phyloP scores from a whole-genome alignment of 1,140 invertebrate species.

The Paraescarpia echinospica region DNA sequence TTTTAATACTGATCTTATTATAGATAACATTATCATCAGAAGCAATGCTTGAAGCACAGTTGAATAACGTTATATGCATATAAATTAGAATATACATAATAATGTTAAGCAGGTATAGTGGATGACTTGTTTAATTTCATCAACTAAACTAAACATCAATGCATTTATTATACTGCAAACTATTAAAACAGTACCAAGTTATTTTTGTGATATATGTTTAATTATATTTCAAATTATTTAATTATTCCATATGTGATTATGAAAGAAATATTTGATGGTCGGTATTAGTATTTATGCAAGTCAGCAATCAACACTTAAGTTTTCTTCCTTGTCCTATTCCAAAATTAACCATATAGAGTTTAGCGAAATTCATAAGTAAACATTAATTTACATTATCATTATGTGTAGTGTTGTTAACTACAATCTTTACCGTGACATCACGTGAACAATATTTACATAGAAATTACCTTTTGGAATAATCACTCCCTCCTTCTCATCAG shows the following conservation, averaged over 20 bases:
- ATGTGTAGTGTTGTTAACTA: background rate
- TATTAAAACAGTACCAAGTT: background rate
- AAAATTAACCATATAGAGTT: background rate
- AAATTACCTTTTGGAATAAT: conserved; percentile 1
- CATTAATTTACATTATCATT: background rate
- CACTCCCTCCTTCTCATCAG: background rate
- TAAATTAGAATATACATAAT: background rate
- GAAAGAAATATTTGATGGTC: background rate
- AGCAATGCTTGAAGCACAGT: background rate
- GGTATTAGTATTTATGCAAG: background rate
- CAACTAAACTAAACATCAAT: background rate
- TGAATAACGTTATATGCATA: background rate
- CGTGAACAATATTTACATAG: background rate
- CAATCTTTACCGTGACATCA: background rate
- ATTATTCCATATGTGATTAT: background rate
- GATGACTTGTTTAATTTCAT: background rate
- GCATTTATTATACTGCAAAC: background rate
- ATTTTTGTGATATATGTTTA: background rate
- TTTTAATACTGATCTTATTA: background rate
- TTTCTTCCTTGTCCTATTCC: background rate
- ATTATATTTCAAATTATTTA: background rate
- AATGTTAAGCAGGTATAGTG: background rate
- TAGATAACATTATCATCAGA: background rate
- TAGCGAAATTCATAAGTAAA: background rate
- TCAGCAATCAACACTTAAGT: background rate